phyloP scores from a whole-genome alignment of 92 coral and sea anemone genomes.

The Montipora capitata region DNA sequence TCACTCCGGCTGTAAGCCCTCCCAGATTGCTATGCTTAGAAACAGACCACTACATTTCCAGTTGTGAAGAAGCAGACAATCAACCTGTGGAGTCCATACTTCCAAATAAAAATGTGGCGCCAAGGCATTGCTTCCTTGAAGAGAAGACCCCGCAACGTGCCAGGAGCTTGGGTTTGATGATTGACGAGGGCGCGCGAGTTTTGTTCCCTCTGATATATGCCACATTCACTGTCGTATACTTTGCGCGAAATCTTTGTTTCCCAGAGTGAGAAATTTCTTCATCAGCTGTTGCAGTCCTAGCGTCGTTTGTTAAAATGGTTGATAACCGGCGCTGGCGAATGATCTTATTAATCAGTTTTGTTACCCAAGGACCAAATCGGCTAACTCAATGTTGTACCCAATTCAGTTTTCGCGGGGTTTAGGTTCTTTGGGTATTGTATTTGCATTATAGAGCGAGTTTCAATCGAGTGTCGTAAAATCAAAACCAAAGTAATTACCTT shows the following conservation, averaged over 20 bases:
- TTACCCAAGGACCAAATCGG: too few species aligned
- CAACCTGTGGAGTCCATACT: neutral
- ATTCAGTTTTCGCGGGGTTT: too few species aligned
- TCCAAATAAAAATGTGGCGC: neutral
- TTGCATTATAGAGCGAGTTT: too few species aligned
- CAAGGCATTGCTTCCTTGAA: neutral
- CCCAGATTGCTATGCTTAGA: neutral
- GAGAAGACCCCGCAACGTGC: neutral
- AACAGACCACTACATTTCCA: neutral
- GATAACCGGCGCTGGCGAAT: too few species aligned
- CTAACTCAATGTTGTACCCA: too few species aligned
- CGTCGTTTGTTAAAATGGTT: too few species aligned
- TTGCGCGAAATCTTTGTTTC: neutral
- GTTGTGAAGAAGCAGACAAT: neutral
- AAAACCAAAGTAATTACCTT: too few species aligned
- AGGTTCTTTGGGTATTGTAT: too few species aligned
- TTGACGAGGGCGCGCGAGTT: slow-evolving; percentile 22
- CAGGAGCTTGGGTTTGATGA: slow-evolving; percentile 2
- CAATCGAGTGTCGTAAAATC: too few species aligned
- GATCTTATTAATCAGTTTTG: too few species aligned
- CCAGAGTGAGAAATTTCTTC: too few species aligned
- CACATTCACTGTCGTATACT: slow-evolving; percentile 7
- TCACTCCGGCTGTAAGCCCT: neutral
- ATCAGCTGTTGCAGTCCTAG: too few species aligned
- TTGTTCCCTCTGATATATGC: slow-evolving; percentile 12